Percentiles rank a stretch among this genome's conserved stretches.
Evolutionary conservation across 1,140 invertebrate genomes (phyloP).

Genomic region (Drosophila persimilis): DNA sequence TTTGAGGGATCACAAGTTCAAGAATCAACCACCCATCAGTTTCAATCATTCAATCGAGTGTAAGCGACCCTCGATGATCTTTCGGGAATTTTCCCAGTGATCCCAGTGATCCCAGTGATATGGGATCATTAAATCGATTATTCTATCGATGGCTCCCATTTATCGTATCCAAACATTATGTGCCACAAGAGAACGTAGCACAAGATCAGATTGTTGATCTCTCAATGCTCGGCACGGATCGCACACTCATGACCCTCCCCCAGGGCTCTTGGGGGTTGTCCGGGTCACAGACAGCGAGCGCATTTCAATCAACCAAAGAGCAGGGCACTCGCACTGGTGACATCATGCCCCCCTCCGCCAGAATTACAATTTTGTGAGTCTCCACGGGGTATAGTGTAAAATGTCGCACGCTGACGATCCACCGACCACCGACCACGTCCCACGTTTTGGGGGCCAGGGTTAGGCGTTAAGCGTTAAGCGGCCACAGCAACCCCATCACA

Average conservation of each 20-base stretch:
- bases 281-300: slow-evolving; percentile 9
- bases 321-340: slow-evolving; percentile 21
- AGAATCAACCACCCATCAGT: no score
- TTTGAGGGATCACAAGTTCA: not conserved
- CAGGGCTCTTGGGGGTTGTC: slow-evolving; percentile 8
- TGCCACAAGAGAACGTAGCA: no score
- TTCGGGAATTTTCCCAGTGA: no score
- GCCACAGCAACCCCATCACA: slow-evolving; percentile 1
- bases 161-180: no score
- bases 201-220: no score
- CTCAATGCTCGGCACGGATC: slow-evolving; percentile 1
- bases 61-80: no score
- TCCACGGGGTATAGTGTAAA: slow-evolving; percentile 23
- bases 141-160: no score
- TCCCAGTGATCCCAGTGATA: no score
- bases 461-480: slow-evolving; percentile 4
- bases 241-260: slow-evolving; percentile 8
- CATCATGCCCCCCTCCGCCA: slow-evolving; percentile 32
- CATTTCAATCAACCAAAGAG: slow-evolving; percentile 48
- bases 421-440: no score
- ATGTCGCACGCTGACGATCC: slow-evolving; percentile 15
- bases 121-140: no score
- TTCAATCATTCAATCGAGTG: no score
- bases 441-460: not conserved
- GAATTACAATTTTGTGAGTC: slow-evolving; percentile 6